Base-by-base conservation (phyloP, 2,888 invertebrate genomes). In the Lasioglossum oenotherae region DNA sequence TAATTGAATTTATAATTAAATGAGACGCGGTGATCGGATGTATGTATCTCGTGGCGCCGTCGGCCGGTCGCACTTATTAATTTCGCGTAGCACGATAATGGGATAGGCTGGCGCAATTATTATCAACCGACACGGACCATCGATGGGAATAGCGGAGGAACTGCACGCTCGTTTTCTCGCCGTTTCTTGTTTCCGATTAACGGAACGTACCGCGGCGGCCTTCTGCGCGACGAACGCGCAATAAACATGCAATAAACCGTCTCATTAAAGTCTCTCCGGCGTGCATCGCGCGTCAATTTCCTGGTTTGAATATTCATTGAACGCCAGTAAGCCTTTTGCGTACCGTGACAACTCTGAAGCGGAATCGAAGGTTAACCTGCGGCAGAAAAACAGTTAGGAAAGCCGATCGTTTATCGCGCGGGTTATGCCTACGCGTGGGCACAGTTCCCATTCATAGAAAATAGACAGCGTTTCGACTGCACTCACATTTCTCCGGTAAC, bases 371-470 rank as follows among this genome's bases (percentile, higher is more conserved):
- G 69, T 69, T 69, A n/a, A 38, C n/a, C 71, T 0, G 41, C 23
- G 41, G 14, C 4, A 5, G 41, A 71, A 41, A 71, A 71, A 41
- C 38, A 41, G 14, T 14, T n/a, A 0, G 41, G n/a, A 71, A n/a
- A 71, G 41, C 71, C 14, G 41, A n/a, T n/a, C 12, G n/a, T 14
- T 4, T n/a, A n/a, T n/a, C 10, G 27, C 67, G 16, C n/a, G 31
- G 16, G 16, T 44, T 35, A n/a, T n/a, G 75, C 75, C 49, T 57
- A 49, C 23, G 64, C 31, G 19, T 1, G 38, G 19, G 38, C 35
- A n/a, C 67, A 76, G 71, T 14, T 41, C 72, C 72, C 87, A 91
- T 91, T 90, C 90, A 91, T 87, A 85, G 88, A 90, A 91, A 88
- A 85, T 85, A 31, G 16, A 57, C 80, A 74, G 82, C 83, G 84